phyloP scores from a whole-genome alignment of 2,888 invertebrate species.

The Aporophyla lueneburgensis region DNA sequence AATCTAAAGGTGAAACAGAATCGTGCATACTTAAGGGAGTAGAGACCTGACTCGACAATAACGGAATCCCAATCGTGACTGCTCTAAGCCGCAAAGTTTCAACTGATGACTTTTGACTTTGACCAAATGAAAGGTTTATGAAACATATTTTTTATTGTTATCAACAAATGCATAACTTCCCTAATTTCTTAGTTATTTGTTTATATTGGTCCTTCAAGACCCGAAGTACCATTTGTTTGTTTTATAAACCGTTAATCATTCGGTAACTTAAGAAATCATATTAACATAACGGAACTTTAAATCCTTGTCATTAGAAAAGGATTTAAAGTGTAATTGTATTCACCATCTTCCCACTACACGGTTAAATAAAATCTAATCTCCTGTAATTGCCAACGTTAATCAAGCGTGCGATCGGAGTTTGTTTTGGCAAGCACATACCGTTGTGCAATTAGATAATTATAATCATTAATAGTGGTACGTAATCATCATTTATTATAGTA shows the following conservation, averaged over 20 bases:
- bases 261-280: neutral
- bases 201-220: neutral
- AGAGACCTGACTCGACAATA: slow-evolving; percentile 36
- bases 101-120: no score
- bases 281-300: slow-evolving; percentile 14
- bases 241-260: neutral
- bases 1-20: slow-evolving; percentile 55
- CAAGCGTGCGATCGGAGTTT: slow-evolving; percentile 42
- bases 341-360: slow-evolving; percentile 1
- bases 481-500: slow-evolving; percentile 50
- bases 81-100: slow-evolving; percentile 27
- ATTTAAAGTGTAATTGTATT: slow-evolving; percentile 7
- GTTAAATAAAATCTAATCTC: slow-evolving; percentile 30
- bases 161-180: neutral
- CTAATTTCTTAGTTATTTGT: neutral
- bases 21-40: slow-evolving; percentile 40
- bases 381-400: slow-evolving; percentile 41
- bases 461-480: slow-evolving; percentile 44
- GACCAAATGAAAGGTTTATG: slow-evolving; percentile 28
- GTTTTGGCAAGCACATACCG: slow-evolving; percentile 47
- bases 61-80: slow-evolving; percentile 51
- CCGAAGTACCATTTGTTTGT: neutral
- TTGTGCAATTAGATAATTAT: slow-evolving; percentile 55
- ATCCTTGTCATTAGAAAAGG: neutral
- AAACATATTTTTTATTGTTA: neutral